Conservation (phyloP, 2,888 invertebrate species). For the Xylocampa areola region DNA sequence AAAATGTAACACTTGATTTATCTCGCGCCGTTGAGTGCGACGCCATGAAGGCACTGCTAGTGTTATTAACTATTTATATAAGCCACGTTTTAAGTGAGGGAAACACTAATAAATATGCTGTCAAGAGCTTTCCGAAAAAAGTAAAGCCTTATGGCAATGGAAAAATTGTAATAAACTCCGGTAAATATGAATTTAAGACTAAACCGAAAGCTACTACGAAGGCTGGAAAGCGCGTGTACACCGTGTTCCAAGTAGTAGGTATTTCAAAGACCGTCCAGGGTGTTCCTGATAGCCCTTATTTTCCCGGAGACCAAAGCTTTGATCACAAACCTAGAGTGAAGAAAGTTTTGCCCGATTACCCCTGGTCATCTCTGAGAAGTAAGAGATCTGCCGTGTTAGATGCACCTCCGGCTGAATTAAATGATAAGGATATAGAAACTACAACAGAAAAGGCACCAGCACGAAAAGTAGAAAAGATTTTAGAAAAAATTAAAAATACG, state of each 20-base stretch:
- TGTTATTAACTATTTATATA: conserved; percentile 59
- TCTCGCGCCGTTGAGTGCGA: conserved; percentile 29
- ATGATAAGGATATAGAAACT: not conserved
- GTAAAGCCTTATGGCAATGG: conserved; percentile 57
- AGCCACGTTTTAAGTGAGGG: conserved; percentile 45
- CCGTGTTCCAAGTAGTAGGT: conserved; percentile 66
- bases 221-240: conserved; percentile 59
- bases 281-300: conserved; percentile 70
- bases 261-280: conserved; percentile 2
- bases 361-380: conserved; percentile 47
- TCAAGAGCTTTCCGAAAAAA: conserved; percentile 65
- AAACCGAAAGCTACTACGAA: conserved; percentile 32
- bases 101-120: conserved; percentile 28
- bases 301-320: conserved; percentile 55
- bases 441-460: conserved; percentile 3
- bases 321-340: conserved; percentile 69
- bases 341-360: conserved; percentile 66
- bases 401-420: not conserved
- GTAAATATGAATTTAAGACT: conserved; percentile 57
- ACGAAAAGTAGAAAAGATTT: not conserved
- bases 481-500: not conserved
- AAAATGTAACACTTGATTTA: conserved; percentile 45
- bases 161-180: conserved; percentile 65
- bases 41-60: conserved; percentile 65
- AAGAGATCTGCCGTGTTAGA: conserved; percentile 60